Conservation (phyloP, 2,797 vertebrate genomes). For the Gymnopithys bicolor region DNA sequence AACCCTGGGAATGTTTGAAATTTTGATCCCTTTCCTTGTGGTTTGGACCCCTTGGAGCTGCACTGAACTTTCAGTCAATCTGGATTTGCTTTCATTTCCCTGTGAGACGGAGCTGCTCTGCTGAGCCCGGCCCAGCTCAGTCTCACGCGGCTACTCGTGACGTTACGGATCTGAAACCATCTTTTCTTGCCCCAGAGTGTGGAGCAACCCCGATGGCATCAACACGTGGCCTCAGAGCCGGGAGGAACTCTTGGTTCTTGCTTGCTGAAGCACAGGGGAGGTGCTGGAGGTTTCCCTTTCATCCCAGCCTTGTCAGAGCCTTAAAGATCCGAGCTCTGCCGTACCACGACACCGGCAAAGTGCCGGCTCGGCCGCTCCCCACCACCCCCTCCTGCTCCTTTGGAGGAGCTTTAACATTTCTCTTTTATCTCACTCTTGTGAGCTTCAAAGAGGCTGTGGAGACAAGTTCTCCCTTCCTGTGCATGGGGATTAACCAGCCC, state of each 20-base stretch:
- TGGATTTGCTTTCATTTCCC: not conserved
- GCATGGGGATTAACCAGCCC: not conserved
- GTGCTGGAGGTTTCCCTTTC: not conserved
- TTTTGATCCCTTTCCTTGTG: not conserved
- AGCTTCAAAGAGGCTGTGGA: conserved; percentile 3
- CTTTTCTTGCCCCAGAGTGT: fast-evolving
- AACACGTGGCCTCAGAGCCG: fast-evolving
- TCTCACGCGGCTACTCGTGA: fast-evolving
- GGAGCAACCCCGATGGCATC: fast-evolving
- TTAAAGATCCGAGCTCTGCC: fast-evolving
- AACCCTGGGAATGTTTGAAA: not conserved
- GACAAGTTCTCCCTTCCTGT: not conserved
- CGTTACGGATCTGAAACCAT: fast-evolving
- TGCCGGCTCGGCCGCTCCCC: not conserved
- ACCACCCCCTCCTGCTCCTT: not conserved
- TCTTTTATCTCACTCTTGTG: not conserved
- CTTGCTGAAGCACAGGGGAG: fast-evolving
- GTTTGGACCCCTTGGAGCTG: not conserved
- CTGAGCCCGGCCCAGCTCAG: not conserved
- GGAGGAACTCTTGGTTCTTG: not conserved
- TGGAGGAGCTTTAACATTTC: not conserved
- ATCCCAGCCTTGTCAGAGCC: not conserved
- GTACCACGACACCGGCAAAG: fast-evolving
- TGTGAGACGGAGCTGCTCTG: fast-evolving
- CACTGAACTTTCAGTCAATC: fast-evolving